These are phyloP conservation scores for Ciconia stormi DNA, from an alignment of 2,113 vertebrate species.

Conservation along the genomic window DNA sequence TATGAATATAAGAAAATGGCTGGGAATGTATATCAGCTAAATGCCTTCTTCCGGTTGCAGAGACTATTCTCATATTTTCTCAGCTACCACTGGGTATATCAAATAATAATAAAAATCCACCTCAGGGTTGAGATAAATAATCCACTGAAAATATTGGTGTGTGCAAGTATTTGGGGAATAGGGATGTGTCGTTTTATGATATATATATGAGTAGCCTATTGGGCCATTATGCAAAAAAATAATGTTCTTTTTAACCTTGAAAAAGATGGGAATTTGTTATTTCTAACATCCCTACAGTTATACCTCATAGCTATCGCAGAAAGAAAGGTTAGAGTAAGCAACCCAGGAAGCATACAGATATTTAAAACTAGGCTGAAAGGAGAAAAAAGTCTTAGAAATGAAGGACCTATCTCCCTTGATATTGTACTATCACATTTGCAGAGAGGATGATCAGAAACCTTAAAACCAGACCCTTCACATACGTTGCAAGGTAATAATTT, in stretches of 20 bases:
- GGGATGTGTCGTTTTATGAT: background rate
- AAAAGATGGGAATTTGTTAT: background rate
- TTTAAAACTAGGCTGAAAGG: background rate
- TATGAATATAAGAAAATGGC: conserved; percentile 5
- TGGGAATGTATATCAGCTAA: conserved; percentile 10
- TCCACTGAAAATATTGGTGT: background rate
- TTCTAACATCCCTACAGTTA: background rate
- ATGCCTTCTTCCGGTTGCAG: background rate
- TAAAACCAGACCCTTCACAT: background rate
- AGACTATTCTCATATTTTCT: background rate
- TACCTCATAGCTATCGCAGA: background rate
- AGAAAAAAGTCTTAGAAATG: background rate
- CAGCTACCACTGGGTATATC: background rate
- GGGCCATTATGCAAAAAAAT: background rate
- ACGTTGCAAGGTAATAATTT: background rate
- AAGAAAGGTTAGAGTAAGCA: background rate
- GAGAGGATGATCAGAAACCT: background rate
- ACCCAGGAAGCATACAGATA: background rate
- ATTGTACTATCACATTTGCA: background rate
- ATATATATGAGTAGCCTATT: background rate
- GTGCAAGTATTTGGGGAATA: background rate
- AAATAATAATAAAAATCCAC: conserved; percentile 37
- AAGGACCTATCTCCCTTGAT: background rate
- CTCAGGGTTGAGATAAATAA: conserved; percentile 15
- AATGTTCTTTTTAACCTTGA: background rate